Base-by-base conservation (phyloP, 2,797 vertebrate species). In the Myripristis jacobus region DNA sequence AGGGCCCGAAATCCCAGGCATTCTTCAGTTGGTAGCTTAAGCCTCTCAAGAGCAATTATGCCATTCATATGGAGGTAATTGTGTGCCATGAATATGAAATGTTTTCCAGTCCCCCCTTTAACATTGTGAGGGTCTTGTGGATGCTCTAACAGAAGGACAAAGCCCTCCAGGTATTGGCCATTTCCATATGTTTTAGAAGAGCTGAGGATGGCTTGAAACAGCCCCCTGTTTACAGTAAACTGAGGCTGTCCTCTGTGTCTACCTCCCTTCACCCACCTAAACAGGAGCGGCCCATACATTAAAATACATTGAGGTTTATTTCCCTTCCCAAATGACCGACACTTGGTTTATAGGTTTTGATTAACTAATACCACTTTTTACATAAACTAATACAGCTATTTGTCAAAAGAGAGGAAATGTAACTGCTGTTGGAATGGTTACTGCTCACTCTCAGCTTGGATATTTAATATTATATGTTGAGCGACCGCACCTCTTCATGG, bases 21-120 rank as follows among this genome's bases (percentile, higher is more conserved):
- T 84, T 90, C 84, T 89, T 88, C 78, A 87, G 77, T 62, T 75
- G 68, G 83, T 80, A 81, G 75, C 81, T 88, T 94, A 94, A 94
- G 84, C 91, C 90, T 79, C 82, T 89, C 84, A 83, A 87, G 72
- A 81, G 84, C 75, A 89, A 91, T 92, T 91, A 92, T 85, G 85
- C 90, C 84, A 92, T 94, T 94, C 89, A 91, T 86, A 90, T 91
- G 90, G 78, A 80, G 76, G 89, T 92, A 80, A 92, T 89, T 92
- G 90, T 82, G 60, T 11, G 0, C 87, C 89, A 93, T 94, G 93
- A 93, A 94, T 94, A 88, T 91, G 88, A 94, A 93, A 88, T 87
- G 88, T 91, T 90, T 89, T 80, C 22, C 89, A 77, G 82, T 76
- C 73, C 79, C 80, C 73, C 70, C 86, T 92, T 87, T 88, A 87